Base-by-base conservation (phyloP, 35 echinoderm and acorn worm genomes). In the Antedon bifida region DNA sequence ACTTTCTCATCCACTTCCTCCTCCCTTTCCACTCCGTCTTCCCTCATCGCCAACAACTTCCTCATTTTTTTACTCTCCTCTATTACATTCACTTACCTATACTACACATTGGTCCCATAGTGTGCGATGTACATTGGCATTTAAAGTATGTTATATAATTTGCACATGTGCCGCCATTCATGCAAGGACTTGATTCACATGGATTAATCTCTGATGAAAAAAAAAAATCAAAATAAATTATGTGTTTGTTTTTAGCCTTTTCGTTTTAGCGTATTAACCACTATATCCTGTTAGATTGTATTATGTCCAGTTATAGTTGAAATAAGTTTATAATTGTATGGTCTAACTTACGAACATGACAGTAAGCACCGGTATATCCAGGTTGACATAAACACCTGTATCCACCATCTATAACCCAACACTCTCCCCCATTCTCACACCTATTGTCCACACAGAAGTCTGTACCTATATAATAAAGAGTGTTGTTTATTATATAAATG, bases 151-250 rank as follows among this genome's bases (percentile, higher is more conserved):
- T 38, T 10, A 32, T 10, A 30, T 85, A 38, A n/a, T 74, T 0
- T 3, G 39, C 12, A 42, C 83, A 85, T 11, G 83, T 85, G 33
- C 74, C 83, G 16, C 83, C 83, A 77, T 85, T 85, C 32, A 34
- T 5, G 36, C 83, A 85, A 0, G 83, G 83, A 36, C n/a, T 77
- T 13, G 83, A 85, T 2, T 26, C 5, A 46, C 83, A 85, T 26
- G 75, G 32, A 78, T 78, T 23, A 16, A 78, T 11, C 26, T 35
- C 76, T 78, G 76, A 0, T 31, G 32, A 77, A 30, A 7, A 4
- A 42, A 42, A 42, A 4, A 42, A 7, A 42, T 7, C 38, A 14
- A 14, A n/a, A n/a, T n/a, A n/a, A n/a, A n/a, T n/a, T n/a, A n/a
- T n/a, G n/a, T n/a, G n/a, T n/a, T n/a, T n/a, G n/a, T n/a, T n/a